Conservation (phyloP, 2,797 vertebrate genomes). For the Craterocephalus amniculus region DNA sequence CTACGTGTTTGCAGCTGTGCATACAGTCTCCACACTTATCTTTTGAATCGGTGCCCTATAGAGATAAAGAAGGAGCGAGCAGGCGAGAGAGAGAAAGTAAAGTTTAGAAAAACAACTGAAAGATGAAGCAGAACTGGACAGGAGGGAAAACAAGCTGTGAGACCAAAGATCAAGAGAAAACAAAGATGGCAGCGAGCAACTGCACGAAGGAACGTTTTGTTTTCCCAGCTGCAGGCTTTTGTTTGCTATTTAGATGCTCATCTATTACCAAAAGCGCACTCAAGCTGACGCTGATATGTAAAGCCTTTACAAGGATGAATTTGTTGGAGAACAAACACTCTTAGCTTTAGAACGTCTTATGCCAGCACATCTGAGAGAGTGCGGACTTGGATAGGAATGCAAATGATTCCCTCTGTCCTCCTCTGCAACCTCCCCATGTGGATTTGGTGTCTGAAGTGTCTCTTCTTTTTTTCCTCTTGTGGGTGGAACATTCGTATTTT, state of each 20-base stretch:
- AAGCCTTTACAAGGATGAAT: slow-evolving; percentile 25
- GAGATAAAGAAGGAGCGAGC: slow-evolving; percentile 15
- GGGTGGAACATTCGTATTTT: neutral
- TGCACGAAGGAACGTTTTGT: slow-evolving; percentile 19
- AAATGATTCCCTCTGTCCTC: slow-evolving; percentile 36
- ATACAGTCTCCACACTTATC: slow-evolving; percentile 47
- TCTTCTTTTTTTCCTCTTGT: slow-evolving; percentile 13
- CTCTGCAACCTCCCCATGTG: slow-evolving; percentile 30
- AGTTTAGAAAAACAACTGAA: neutral
- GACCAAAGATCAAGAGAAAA: slow-evolving; percentile 32
- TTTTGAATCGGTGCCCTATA: slow-evolving; percentile 22
- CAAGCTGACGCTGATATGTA: slow-evolving; percentile 44
- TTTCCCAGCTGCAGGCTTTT: slow-evolving; percentile 28
- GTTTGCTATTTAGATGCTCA: slow-evolving; percentile 21
- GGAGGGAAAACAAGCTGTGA: slow-evolving; percentile 16
- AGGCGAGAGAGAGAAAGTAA: slow-evolving; percentile 5
- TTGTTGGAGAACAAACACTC: slow-evolving; percentile 34
- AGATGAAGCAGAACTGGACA: neutral
- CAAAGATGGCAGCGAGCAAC: slow-evolving; percentile 19
- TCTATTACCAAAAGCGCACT: slow-evolving; percentile 25
- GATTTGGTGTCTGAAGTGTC: slow-evolving; percentile 23
- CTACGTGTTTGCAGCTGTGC: slow-evolving; percentile 14
- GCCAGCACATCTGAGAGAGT: slow-evolving; percentile 37
- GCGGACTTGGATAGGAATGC: slow-evolving; percentile 40
- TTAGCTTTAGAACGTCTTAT: slow-evolving; percentile 22